These are phyloP conservation scores for Himalopsyche anomala DNA, from an alignment of 2,888 invertebrate genomes.

Conservation along the genomic window DNA sequence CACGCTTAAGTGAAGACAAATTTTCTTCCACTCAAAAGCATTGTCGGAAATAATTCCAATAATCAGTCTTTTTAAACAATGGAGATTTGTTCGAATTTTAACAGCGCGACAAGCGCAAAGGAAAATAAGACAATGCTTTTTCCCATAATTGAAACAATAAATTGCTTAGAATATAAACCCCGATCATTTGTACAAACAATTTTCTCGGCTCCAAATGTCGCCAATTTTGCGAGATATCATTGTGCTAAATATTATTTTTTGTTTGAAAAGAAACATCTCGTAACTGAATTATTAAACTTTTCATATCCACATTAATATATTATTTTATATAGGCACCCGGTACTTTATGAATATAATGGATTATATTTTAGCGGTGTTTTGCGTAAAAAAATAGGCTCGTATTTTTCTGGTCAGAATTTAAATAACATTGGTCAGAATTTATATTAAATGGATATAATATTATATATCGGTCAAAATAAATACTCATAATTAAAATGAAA, in stretches of 20 bases:
- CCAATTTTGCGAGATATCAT: neutral
- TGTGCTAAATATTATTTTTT: neutral
- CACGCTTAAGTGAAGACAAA: neutral
- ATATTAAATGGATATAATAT: too few relatives aligned
- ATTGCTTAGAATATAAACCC: conserved; percentile 20
- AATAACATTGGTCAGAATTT: too few relatives aligned
- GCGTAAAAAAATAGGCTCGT: too few relatives aligned
- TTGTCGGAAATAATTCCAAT: conserved; percentile 24
- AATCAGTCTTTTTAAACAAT: conserved; percentile 15
- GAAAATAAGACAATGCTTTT: conserved; percentile 16
- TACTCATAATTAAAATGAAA: too few relatives aligned
- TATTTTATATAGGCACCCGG: too few relatives aligned
- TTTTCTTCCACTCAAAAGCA: neutral
- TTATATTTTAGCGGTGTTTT: too few relatives aligned
- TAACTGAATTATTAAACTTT: too few relatives aligned
- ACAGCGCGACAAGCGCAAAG: conserved; percentile 2
- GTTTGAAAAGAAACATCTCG: too few relatives aligned
- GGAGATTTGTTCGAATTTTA: conserved; percentile 11
- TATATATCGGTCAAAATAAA: too few relatives aligned
- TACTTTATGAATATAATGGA: too few relatives aligned
- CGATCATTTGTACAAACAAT: conserved; percentile 27
- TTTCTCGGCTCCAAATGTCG: conserved; percentile 2
- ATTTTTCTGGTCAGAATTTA: too few relatives aligned
- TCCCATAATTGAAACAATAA: conserved; percentile 16
- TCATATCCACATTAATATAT: too few relatives aligned